phyloP scores from a whole-genome alignment of 35 echinoderm and acorn worm species.

The Lytechinus variegatus region DNA sequence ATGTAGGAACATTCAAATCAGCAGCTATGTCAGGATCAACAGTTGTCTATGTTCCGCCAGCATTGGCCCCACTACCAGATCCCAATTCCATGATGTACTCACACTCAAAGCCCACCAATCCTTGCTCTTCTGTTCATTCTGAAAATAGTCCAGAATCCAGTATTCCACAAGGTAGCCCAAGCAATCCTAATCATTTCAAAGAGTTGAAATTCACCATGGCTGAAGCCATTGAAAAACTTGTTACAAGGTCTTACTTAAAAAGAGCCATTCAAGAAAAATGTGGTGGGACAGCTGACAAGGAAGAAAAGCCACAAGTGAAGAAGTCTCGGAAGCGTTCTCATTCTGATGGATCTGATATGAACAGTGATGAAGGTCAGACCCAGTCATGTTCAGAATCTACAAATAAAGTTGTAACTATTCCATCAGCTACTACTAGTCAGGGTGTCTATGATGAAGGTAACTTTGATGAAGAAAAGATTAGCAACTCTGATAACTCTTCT shows the following conservation, averaged over 20 bases:
- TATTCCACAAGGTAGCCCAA: background rate
- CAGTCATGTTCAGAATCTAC: background rate
- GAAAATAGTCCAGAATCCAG: background rate
- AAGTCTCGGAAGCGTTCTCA: background rate
- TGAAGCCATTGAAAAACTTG: constrained; percentile 45
- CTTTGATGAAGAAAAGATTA: background rate
- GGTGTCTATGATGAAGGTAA: background rate
- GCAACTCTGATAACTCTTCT: background rate
- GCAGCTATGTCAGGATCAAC: background rate
- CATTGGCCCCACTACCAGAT: constrained; percentile 47
- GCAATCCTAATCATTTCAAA: constrained; percentile 6
- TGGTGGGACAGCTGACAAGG: constrained; percentile 8
- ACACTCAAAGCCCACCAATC: background rate
- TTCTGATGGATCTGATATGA: background rate
- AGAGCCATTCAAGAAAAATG: constrained; percentile 25
- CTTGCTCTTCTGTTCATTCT: background rate
- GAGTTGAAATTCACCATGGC: constrained; percentile 51
- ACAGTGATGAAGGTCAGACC: background rate
- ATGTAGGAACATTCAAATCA: background rate
- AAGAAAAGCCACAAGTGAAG: background rate
- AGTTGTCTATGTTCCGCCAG: constrained; percentile 45
- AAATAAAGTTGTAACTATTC: background rate
- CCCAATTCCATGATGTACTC: constrained; percentile 22
- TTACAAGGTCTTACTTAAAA: constrained; percentile 20
- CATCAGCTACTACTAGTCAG: background rate